phyloP scores from a whole-genome alignment of 2,113 vertebrate species.

The Dascyllus trimaculatus region DNA sequence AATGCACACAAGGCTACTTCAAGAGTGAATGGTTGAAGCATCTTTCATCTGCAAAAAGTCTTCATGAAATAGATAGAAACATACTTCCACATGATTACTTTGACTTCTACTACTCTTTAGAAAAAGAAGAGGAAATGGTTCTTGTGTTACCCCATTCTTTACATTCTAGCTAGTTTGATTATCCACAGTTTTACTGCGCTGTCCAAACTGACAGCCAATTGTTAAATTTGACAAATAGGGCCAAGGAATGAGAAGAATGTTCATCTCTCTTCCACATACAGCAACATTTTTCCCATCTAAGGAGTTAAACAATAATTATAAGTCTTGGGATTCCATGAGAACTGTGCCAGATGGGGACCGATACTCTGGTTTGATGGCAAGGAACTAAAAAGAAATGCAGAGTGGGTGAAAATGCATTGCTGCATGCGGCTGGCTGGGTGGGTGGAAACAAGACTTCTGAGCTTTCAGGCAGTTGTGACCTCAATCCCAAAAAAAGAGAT shows the following conservation, averaged over 20 bases:
- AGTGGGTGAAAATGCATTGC: constrained; percentile 28
- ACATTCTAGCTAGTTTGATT: not conserved
- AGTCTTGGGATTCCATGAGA: constrained; percentile 36
- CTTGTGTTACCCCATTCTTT: not conserved
- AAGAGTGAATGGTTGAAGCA: not conserved
- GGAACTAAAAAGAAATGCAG: constrained; percentile 16
- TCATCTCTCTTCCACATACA: constrained; percentile 27
- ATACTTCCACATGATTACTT: not conserved
- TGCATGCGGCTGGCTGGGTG: constrained; percentile 47
- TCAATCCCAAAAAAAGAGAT: constrained; percentile 67
- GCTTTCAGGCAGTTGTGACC: constrained; percentile 63
- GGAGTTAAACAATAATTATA: constrained; percentile 25
- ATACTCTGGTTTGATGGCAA: constrained; percentile 24
- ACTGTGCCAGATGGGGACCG: constrained; percentile 33
- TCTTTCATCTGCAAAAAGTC: constrained; percentile 7
- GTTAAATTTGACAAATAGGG: constrained; percentile 40
- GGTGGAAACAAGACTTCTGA: constrained; percentile 52
- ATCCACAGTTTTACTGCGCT: constrained; percentile 14
- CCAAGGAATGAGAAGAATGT: constrained; percentile 41
- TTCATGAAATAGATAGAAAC: constrained; percentile 5
- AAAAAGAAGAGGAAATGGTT: not conserved
- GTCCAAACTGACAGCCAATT: constrained; percentile 41
- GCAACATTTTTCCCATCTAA: not conserved
- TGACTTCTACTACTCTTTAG: not conserved
- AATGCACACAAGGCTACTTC: not conserved